These are phyloP conservation scores for Miichthys miiuy DNA, from an alignment of 2,797 vertebrate species.

Conservation along the genomic window DNA sequence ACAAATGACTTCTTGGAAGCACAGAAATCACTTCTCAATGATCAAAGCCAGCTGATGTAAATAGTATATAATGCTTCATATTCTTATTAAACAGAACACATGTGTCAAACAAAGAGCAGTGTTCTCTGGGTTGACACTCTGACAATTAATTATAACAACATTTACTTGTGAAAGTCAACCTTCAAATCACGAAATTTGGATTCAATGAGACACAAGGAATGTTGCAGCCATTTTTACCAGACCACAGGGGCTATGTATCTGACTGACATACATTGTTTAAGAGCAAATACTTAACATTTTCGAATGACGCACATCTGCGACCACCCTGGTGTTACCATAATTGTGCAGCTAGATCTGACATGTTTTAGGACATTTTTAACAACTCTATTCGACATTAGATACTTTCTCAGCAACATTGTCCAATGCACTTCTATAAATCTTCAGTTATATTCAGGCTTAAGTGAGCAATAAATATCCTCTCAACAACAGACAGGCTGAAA, in stretches of 20 bases:
- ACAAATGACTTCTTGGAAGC: constrained; percentile 41
- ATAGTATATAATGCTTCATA: constrained; percentile 6
- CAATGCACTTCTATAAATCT: constrained; percentile 7
- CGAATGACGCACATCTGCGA: constrained; percentile 14
- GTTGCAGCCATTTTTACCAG: constrained; percentile 16
- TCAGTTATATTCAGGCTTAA: constrained; percentile 1
- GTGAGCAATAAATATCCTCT: constrained; percentile 5
- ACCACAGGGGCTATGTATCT: constrained; percentile 8
- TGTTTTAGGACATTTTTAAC: neutral
- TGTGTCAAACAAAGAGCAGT: constrained; percentile 4
- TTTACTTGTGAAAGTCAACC: neutral
- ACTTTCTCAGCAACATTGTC: neutral
- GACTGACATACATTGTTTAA: constrained; percentile 17
- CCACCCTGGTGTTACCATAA: constrained; percentile 4
- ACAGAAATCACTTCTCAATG: constrained; percentile 32
- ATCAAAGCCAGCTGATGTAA: constrained; percentile 34
- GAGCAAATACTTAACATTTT: constrained; percentile 18
- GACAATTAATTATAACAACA: constrained; percentile 6
- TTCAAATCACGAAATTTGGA: constrained; percentile 2
- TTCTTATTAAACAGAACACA: constrained; percentile 17
- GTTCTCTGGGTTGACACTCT: constrained; percentile 10
- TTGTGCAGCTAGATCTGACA: neutral
- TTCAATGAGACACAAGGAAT: constrained; percentile 33
- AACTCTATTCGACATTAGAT: neutral
- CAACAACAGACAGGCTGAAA: constrained; percentile 11